Percentiles rank a stretch among this genome's conserved stretches.
Evolutionary conservation across 53 echinoderm and acorn worm genomes (phyloP).

Genomic region (Henricia sp.): DNA sequence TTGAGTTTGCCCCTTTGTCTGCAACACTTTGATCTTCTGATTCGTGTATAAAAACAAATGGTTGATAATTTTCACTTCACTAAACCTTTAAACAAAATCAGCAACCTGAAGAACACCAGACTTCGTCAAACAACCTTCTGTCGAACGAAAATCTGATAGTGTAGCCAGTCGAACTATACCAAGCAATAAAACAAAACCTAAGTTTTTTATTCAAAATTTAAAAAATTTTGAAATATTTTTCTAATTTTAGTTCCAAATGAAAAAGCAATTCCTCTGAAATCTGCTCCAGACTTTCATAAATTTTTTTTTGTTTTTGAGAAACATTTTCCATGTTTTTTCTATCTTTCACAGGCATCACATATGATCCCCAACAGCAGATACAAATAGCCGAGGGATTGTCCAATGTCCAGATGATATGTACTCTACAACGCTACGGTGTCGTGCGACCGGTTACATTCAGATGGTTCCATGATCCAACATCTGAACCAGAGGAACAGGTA

Average conservation of each 20-base stretch:
- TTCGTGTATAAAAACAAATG: no score
- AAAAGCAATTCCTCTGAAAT: not conserved
- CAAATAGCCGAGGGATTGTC: constrained; percentile 3
- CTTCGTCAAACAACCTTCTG: no score
- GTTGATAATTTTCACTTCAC: no score
- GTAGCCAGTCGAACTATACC: no score
- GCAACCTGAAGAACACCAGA: no score
- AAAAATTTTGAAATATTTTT: not conserved
- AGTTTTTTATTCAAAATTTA: no score
- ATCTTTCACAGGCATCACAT: constrained; percentile 15
- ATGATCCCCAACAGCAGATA: constrained; percentile 19
- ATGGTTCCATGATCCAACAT: constrained; percentile 34
- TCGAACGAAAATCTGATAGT: no score
- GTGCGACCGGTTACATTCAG: constrained; percentile 38
- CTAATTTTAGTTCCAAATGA: not conserved
- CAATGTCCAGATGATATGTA: constrained; percentile 46
- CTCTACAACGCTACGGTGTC: constrained; percentile 40
- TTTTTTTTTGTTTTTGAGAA: not conserved
- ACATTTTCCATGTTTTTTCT: not conserved
- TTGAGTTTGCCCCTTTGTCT: no score
- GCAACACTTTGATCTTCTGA: no score
- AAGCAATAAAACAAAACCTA: no score
- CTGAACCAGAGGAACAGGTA: constrained; percentile 34
- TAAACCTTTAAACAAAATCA: no score
- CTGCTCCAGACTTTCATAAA: not conserved